Base-by-base conservation (phyloP, 1,140 invertebrate species). In the Zaprionus ghesquierei region DNA sequence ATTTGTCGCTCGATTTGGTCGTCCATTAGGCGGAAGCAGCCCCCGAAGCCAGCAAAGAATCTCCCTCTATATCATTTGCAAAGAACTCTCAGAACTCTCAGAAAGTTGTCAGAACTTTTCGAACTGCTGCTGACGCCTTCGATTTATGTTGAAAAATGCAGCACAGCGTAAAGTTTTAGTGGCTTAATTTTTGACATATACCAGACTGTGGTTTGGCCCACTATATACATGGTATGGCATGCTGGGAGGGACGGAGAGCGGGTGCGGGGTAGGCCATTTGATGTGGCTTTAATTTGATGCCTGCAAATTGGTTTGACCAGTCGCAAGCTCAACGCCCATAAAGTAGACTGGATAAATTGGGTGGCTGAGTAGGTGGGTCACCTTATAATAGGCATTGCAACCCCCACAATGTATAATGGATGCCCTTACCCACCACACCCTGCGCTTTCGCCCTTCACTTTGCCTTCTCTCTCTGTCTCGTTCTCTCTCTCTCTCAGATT, bases 241-340 rank as follows among this genome's bases (percentile, higher is more conserved):
- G 38, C 18, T 50, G 46, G 41, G n/a, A 15, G 35, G 5, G 6
- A 41, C n/a, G n/a, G 35, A 12, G n/a, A n/a, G 56, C 18, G 3
- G 12, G 27, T 44, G 15, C 22, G 27, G 51, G 38, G 38, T 29
- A n/a, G 31, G 65, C 54, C 61, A 72, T 72, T 74, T 74, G 81
- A 60, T 84, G 77, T 76, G 75, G 63, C 75, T 71, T 78, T 78
- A 79, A 85, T 85, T 80, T 84, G 77, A 73, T 84, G 77, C 81
- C 80, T 73, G 63, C 75, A 87, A 87, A 85, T 87, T 86, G 81
- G 75, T 81, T 75, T 78, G 79, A 82, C 79, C 81, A 82, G 75
- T 61, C 49, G 50, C 15, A 44, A 44, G 38, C 22, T 46, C 41
- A 18, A 22, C 3, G 8, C 5, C 13, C 35, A 15, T 41, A 41